Evolutionary conservation across 2,888 invertebrate species (phyloP), one percentile per base, ranked within the genome.

Genomic region (Drosophila monieri): DNA sequence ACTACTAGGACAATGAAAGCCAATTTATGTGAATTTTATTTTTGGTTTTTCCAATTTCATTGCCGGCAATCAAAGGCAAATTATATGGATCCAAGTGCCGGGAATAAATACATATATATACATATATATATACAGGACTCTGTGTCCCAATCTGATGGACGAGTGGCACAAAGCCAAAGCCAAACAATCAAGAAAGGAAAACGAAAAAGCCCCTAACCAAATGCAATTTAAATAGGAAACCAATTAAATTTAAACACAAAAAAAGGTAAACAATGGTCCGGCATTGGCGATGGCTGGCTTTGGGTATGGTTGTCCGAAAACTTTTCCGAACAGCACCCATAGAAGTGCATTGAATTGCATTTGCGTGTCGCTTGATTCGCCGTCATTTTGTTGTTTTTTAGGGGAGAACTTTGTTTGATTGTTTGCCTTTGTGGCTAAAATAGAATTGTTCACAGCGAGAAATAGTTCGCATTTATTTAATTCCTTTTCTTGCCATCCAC

Each of bases 141-240:
- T 12, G 10, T 32, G 41, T 41, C 5, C 41, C 18, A 18, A 43
- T 9, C 21, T 43, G 43, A 43, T 21, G 43, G 43, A 43, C 21
- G 43, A 18, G 43, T 43, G 43, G 43, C 43, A 43, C 43, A 43
- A 43, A 43, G 43, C 43, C 43, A 43, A 10, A 18, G 43, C 43
- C 67, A 64, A 65, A 64, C 64, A 66, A 64, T 64, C 23, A 51
- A 37, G 65, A 6, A 12, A 37, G 62, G 44, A 44, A 43, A 41
- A 41, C 39, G 39, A 18, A 41, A 35, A 32, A 18, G n/a, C 12
- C 23, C 23, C 37, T 8, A 65, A 66, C 18, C 56, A 37, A 84
- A 76, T 71, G 86, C 86, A 85, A 85, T 88, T 86, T 80, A 77
- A 85, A 85, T 80, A 69, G 78, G 85, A 85, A 85, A 86, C 84